Evolutionary conservation across 2,797 vertebrate genomes (phyloP).

Genomic region (Mormyrops boulengeri): DNA sequence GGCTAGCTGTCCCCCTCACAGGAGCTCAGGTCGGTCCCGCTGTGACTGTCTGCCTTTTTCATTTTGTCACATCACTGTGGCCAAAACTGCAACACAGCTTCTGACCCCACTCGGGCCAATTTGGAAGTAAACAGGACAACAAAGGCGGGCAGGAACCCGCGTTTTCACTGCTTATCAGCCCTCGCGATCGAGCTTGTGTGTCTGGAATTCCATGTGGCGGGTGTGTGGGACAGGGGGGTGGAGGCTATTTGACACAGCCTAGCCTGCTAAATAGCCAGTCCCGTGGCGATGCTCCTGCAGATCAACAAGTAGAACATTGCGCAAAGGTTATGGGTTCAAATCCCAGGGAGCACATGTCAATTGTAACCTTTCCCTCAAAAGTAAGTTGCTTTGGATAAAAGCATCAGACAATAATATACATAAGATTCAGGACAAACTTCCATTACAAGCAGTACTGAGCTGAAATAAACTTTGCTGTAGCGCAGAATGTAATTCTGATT

Average conservation of each 20-base stretch:
- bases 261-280: not conserved
- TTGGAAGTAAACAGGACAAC: not conserved
- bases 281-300: not conserved
- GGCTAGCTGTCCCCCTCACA: not conserved
- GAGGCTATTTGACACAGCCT: not conserved
- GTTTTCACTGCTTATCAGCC: not conserved
- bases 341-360: not conserved
- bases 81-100: not conserved
- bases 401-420: not conserved
- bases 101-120: not conserved
- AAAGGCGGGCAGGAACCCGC: not conserved
- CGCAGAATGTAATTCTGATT: not conserved
- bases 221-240: not conserved
- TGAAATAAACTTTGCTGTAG: not conserved
- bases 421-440: not conserved
- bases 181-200: not conserved
- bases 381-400: not conserved
- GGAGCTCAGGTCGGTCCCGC: not conserved
- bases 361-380: not conserved
- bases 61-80: not conserved
- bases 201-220: not conserved
- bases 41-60: not conserved
- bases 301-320: not conserved
- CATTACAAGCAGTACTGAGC: not conserved
- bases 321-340: not conserved